Evolutionary conservation across 2,113 vertebrate species (phyloP), one percentile per base, ranked within the genome.

Genomic region (Brevimyrus niger): DNA sequence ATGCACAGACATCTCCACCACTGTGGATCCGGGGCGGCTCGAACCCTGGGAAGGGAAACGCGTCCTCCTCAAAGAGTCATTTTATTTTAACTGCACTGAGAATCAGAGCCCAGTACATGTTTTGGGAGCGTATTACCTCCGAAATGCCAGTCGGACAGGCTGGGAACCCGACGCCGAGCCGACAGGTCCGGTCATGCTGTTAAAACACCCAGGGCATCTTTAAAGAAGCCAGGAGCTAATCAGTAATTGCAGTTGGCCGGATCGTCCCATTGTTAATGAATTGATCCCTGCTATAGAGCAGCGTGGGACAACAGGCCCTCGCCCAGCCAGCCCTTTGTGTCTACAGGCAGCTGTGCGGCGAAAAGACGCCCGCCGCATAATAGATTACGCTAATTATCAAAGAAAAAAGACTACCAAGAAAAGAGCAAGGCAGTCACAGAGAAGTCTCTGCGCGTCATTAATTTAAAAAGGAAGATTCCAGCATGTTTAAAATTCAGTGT

Each of bases 331-430:
- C 82, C 44, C 42, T 84, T 84, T 84, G 82, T 84, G 82, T 80
- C 73, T 69, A 69, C 61, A 82, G 44, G 76, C 76, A 69, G 61
- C 61, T 80, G 73, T 80, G 73, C 6, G 6, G 73, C 15, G 17
- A 80, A 42, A 42, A 42, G 73, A 80, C 73, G 35, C 31, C 73
- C 73, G 73, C 42, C 35, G 35, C 73, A 80, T 80, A 80, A 80
- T 80, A 80, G 73, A 80, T 42, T 80, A 80, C 73, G 35, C 73
- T 80, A 80, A 80, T 80, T 80, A 80, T 80, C 27, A 80, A 80
- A 80, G 42, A 80, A 76, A 80, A 80, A 38, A 38, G 35, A 80
- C 35, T 19, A 80, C 11, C 4, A 42, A 42, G 73, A 19, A 80
- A 80, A 80, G 35, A 80, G 17, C 31, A 80, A 38, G 35, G 15